These are phyloP conservation scores for Ariopsis seemanni DNA, from an alignment of 2,113 vertebrate genomes.

Conservation along the genomic window DNA sequence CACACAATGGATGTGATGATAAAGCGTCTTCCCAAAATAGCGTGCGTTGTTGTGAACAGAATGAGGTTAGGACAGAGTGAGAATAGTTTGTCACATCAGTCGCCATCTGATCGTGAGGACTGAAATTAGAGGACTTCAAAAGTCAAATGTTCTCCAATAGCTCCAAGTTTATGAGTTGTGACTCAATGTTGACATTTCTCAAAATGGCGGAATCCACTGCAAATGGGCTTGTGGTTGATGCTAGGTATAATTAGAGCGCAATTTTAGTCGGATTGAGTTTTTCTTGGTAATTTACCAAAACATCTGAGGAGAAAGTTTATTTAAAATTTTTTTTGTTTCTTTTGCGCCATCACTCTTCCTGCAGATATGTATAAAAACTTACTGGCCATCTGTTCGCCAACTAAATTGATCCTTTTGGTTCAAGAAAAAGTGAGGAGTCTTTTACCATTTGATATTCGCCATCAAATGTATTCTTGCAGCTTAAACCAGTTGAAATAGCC, in stretches of 20 bases:
- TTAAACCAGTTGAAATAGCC: background rate
- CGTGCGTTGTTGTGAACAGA: background rate
- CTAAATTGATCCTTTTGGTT: background rate
- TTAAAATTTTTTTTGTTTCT: background rate
- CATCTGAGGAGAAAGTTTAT: background rate
- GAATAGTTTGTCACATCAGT: background rate
- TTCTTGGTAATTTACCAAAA: conserved; percentile 1
- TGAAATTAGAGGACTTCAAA: background rate
- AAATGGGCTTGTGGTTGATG: background rate
- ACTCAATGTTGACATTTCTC: conserved; percentile 7
- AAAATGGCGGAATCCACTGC: background rate
- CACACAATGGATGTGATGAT: background rate
- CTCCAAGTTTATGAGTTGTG: background rate
- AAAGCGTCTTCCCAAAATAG: background rate
- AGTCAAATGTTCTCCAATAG: background rate
- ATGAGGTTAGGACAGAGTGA: background rate
- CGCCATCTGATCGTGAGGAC: background rate
- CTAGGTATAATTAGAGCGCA: background rate
- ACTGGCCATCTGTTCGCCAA: background rate
- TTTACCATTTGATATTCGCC: background rate
- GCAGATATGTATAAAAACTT: background rate
- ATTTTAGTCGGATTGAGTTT: background rate
- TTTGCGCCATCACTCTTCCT: background rate
- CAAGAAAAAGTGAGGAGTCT: background rate
- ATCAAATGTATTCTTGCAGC: background rate